A percentile compares a stretch with the other conserved stretches of the same genome.
These are phyloP conservation scores for Zelostemma sp. DNA, from an alignment of 1,140 invertebrate genomes.

Conservation along the genomic window DNA sequence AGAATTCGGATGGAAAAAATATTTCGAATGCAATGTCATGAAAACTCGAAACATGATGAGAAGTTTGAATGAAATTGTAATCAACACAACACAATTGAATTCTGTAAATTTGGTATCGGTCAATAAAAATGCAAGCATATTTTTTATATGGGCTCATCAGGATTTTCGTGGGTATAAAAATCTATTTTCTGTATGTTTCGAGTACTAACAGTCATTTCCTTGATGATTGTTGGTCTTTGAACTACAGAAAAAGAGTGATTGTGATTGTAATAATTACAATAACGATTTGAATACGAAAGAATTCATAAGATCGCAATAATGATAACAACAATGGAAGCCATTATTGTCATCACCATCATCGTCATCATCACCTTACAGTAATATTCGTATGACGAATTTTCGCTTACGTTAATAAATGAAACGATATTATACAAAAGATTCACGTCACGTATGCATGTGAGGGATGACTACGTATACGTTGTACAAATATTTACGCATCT, in stretches of 20 bases:
- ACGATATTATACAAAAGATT: conserved; percentile 40
- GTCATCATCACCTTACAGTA: too few species aligned
- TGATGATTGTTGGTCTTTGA: too few species aligned
- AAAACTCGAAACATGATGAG: too few species aligned
- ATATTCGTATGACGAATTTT: too few species aligned
- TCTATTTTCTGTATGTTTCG: conserved; percentile 36
- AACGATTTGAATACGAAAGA: conserved; percentile 4
- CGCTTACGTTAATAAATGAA: too few species aligned
- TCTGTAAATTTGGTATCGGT: conserved; percentile 41
- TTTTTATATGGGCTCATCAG: conserved; percentile 14
- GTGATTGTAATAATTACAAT: conserved; percentile 8
- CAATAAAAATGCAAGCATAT: conserved; percentile 36
- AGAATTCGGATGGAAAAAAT: too few species aligned
- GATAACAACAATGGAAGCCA: conserved; percentile 10
- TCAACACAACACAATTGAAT: too few species aligned
- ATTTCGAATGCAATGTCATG: too few species aligned
- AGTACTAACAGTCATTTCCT: conserved; percentile 21
- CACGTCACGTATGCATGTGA: conserved; percentile 55
- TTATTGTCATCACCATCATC: too few species aligned
- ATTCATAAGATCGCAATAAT: not conserved
- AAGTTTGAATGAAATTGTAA: too few species aligned
- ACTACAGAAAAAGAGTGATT: not conserved
- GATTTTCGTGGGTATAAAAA: conserved; percentile 47
- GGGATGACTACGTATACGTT: conserved; percentile 61
- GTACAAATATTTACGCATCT: conserved; percentile 61